Evolutionary conservation across 2,888 invertebrate species (phyloP).

Genomic region (Meteorus cinctellus): DNA sequence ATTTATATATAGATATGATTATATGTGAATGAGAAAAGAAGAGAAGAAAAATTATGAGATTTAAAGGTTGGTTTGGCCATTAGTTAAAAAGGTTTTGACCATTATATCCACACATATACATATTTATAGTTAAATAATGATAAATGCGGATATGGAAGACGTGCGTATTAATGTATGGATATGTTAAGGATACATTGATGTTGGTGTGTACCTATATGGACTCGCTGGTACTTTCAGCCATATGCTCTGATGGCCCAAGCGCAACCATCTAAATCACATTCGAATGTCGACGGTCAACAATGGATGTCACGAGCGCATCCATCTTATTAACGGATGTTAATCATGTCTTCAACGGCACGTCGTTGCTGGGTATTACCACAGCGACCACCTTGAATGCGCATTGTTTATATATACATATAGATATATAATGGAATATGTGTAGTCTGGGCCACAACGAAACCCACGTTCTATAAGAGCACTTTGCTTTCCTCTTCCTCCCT

Average conservation of each 20-base stretch:
- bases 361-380: conserved; percentile 65
- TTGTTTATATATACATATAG: conserved; percentile 64
- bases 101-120: conserved; percentile 1
- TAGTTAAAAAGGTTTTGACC: not conserved
- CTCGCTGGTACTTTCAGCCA: not conserved
- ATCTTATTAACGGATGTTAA: conserved; percentile 74
- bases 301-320: conserved; percentile 70
- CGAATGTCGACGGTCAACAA: conserved; percentile 66
- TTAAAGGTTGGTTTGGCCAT: not conserved
- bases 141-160: not conserved
- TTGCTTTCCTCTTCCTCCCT: conserved; percentile 32
- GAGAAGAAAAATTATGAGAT: not conserved
- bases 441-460: conserved; percentile 37
- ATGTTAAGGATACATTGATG: not conserved
- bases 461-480: conserved; percentile 22
- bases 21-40: not conserved
- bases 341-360: conserved; percentile 73
- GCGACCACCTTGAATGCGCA: conserved; percentile 71
- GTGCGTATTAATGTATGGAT: not conserved
- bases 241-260: conserved; percentile 18
- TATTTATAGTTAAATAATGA: not conserved
- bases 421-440: conserved; percentile 24
- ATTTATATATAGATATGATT: not conserved
- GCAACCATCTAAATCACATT: conserved; percentile 32
- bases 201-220: not conserved